Percentiles rank a stretch among this genome's conserved stretches.
Conservation (phyloP, 2,113 vertebrate species). For the Pollimyrus isidori region DNA sequence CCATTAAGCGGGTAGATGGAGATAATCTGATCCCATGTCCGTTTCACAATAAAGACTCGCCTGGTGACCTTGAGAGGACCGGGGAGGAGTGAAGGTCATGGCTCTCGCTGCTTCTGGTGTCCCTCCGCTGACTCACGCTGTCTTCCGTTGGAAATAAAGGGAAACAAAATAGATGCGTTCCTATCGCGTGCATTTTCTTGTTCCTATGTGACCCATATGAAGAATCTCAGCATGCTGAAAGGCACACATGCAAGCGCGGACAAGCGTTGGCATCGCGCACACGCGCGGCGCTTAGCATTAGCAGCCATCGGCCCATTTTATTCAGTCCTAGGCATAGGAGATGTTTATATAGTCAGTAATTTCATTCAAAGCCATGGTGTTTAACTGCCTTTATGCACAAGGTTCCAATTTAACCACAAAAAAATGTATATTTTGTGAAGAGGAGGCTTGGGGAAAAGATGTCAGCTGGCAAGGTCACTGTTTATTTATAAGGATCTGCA, state of each 20-base stretch:
- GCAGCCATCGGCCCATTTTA: constrained; percentile 1
- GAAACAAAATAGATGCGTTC: not conserved
- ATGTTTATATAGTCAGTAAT: constrained; percentile 22
- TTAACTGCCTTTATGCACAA: constrained; percentile 37
- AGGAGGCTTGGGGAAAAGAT: constrained; percentile 31
- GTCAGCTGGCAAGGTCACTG: constrained; percentile 21
- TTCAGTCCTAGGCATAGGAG: constrained; percentile 13
- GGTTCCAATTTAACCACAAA: constrained; percentile 18
- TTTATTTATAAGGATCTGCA: constrained; percentile 35
- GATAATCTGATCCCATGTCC: constrained; percentile 80
- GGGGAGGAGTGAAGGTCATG: constrained; percentile 24
- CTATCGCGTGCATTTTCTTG: too few species aligned
- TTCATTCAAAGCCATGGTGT: constrained; percentile 41
- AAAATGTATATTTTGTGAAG: constrained; percentile 46
- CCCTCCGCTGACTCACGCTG: not conserved
- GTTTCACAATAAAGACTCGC: constrained; percentile 64
- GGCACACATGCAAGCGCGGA: not conserved
- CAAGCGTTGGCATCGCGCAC: not conserved
- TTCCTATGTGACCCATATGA: not conserved
- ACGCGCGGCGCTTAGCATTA: not conserved
- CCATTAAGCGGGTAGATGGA: constrained; percentile 78
- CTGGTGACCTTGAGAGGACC: constrained; percentile 64
- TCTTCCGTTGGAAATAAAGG: not conserved
- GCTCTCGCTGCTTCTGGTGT: not conserved
- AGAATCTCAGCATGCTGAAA: not conserved